Evolutionary conservation across 2,888 invertebrate species (phyloP).

Genomic region (Drosophila affinis): DNA sequence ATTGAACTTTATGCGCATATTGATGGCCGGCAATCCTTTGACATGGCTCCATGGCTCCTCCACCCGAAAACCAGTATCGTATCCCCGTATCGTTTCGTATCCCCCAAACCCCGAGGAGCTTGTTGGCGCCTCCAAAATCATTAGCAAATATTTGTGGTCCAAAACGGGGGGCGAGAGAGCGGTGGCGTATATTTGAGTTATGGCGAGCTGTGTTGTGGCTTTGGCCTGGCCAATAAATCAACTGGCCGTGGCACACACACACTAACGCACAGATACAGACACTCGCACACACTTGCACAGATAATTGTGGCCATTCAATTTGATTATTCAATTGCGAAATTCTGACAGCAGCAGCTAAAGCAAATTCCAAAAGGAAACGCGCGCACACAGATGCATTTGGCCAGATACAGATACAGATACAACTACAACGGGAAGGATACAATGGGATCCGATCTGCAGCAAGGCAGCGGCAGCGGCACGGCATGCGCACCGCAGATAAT

Average conservation of each 20-base stretch:
- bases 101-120: conserved; percentile 2
- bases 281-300: conserved; percentile 4
- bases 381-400: conserved; percentile 59
- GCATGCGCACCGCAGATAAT: conserved; percentile 53
- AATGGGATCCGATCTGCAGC: conserved; percentile 7
- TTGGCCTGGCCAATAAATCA: conserved; percentile 68
- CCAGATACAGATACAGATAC: conserved; percentile 28
- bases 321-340: conserved; percentile 77
- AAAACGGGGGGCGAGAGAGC: conserved; percentile 7
- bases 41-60: conserved; percentile 44
- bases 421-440: conserved; percentile 5
- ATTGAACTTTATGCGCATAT: conserved; percentile 78
- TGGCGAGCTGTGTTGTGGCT: conserved; percentile 35
- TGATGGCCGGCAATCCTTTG: conserved; percentile 67
- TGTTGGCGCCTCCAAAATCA: conserved; percentile 59
- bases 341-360: conserved; percentile 61
- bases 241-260: conserved; percentile 20
- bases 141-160: conserved; percentile 69
- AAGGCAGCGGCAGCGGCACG: neutral
- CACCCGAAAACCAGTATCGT: neutral
- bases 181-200: conserved; percentile 62
- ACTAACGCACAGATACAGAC: neutral
- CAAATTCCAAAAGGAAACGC: conserved; percentile 59
- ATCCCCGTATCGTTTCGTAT: neutral
- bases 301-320: conserved; percentile 62